These are phyloP conservation scores for Acanthosoma haemorrhoidale DNA, from an alignment of 2,888 invertebrate species.

Conservation along the genomic window DNA sequence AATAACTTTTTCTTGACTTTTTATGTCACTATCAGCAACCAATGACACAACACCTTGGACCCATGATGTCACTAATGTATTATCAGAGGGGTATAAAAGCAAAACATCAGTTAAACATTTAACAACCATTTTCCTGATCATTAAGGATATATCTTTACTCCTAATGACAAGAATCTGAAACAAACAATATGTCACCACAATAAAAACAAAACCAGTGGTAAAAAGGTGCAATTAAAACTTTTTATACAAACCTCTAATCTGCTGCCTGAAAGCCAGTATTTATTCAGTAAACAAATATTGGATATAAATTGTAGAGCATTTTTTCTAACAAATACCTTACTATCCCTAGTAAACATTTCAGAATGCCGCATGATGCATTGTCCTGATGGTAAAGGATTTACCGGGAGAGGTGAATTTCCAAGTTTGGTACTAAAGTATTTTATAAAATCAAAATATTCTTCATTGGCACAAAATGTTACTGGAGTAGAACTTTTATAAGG, in stretches of 20 bases:
- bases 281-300: conserved; percentile 43
- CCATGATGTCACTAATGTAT: conserved; percentile 47
- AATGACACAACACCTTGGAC: conserved; percentile 51
- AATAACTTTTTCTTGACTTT: conserved; percentile 49
- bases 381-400: conserved; percentile 45
- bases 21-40: conserved; percentile 53
- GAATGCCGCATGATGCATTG: conserved; percentile 47
- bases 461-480: conserved; percentile 7
- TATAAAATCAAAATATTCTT: conserved; percentile 34
- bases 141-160: conserved; percentile 38
- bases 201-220: background rate
- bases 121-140: conserved; percentile 42
- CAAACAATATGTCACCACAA: background rate
- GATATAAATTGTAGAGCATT: conserved; percentile 48
- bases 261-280: conserved; percentile 38
- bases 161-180: conserved; percentile 37
- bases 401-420: background rate
- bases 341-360: conserved; percentile 49
- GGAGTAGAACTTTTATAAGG: background rate
- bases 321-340: conserved; percentile 52
- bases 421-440: conserved; percentile 30
- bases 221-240: background rate
- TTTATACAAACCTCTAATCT: background rate
- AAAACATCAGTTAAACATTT: conserved; percentile 52
- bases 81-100: conserved; percentile 47